phyloP scores from a whole-genome alignment of 2,888 invertebrate species.

The Cylloceria caligata region DNA sequence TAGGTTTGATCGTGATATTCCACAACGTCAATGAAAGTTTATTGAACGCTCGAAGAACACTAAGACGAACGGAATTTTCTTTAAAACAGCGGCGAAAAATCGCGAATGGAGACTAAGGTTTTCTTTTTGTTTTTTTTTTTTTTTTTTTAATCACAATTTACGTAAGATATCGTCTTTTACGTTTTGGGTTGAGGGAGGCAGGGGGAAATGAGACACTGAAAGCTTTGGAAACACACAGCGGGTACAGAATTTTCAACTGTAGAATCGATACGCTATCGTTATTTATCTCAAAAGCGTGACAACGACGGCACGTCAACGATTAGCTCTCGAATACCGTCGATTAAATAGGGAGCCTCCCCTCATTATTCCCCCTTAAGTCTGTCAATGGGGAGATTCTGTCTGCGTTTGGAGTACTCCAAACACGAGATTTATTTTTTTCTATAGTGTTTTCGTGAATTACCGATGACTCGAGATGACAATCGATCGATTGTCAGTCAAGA shows the following conservation, averaged over 20 bases:
- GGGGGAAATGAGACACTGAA: slow-evolving; percentile 57
- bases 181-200: not conserved
- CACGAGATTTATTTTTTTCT: not conserved
- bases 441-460: slow-evolving; percentile 7
- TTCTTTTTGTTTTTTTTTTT: not conserved
- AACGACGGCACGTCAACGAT: slow-evolving; percentile 17
- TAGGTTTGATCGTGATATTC: slow-evolving; percentile 36
- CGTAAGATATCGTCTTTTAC: slow-evolving; percentile 29
- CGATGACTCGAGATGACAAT: slow-evolving; percentile 10
- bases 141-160: slow-evolving; percentile 21
- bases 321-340: slow-evolving; percentile 13
- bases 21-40: slow-evolving; percentile 1
- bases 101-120: slow-evolving; percentile 36
- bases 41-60: slow-evolving; percentile 5
- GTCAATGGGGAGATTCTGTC: slow-evolving; percentile 11
- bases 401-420: slow-evolving; percentile 30
- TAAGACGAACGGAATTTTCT: slow-evolving; percentile 8
- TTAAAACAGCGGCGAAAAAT: slow-evolving; percentile 21
- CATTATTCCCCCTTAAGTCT: not conserved
- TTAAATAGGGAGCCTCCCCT: too few species aligned
- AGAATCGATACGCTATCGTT: slow-evolving; percentile 46
- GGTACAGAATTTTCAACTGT: slow-evolving; percentile 64
- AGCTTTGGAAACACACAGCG: slow-evolving; percentile 67
- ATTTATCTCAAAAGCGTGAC: slow-evolving; percentile 31
- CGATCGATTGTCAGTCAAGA: not conserved